These are phyloP conservation scores for Corvus hawaiiensis DNA, from an alignment of 2,113 vertebrate species.

Conservation along the genomic window DNA sequence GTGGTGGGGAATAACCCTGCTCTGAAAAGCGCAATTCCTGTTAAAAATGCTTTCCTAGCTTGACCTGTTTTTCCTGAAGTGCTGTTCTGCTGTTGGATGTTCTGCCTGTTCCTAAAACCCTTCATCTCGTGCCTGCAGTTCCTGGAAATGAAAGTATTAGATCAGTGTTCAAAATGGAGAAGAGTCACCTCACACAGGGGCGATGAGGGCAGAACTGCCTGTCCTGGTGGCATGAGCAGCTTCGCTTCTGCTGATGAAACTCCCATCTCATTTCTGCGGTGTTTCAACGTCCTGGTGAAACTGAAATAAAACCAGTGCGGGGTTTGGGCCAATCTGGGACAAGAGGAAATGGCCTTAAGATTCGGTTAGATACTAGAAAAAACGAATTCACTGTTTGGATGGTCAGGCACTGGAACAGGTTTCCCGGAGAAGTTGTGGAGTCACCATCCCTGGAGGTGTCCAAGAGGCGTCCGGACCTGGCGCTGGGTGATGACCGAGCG, in stretches of 20 bases:
- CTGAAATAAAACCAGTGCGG: neutral
- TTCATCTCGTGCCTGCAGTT: neutral
- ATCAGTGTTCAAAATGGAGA: neutral
- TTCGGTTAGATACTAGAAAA: too few species aligned
- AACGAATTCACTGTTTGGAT: too few species aligned
- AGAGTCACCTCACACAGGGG: rapidly evolving
- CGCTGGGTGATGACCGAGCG: neutral
- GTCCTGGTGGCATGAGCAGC: rapidly evolving
- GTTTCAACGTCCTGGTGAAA: neutral
- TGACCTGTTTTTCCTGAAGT: neutral
- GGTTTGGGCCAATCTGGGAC: neutral
- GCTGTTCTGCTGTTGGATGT: rapidly evolving
- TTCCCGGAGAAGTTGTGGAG: neutral
- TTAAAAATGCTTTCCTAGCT: rapidly evolving
- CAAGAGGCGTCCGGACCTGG: neutral
- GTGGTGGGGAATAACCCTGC: neutral
- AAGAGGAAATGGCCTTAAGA: neutral
- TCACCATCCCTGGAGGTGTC: too few species aligned
- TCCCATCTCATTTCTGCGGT: too few species aligned
- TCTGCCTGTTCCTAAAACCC: neutral
- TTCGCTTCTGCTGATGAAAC: rapidly evolving
- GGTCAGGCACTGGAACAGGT: rapidly evolving
- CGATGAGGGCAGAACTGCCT: rapidly evolving
- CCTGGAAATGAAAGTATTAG: neutral
- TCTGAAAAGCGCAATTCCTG: rapidly evolving